phyloP scores from a whole-genome alignment of 2,888 invertebrate genomes.

The Charanyca ferruginea region DNA sequence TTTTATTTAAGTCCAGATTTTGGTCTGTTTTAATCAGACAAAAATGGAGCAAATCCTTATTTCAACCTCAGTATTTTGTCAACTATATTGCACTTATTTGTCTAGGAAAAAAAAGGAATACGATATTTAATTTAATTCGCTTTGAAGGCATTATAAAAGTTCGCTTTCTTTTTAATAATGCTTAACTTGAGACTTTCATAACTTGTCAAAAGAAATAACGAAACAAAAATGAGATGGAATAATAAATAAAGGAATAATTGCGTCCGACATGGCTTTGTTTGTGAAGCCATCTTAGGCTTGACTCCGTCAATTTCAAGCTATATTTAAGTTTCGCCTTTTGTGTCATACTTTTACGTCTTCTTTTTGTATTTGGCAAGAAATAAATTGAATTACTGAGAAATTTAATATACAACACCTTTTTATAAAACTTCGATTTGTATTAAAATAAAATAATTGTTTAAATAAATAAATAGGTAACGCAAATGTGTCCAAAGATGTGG shows the following conservation, averaged over 20 bases:
- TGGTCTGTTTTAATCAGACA: conserved; percentile 37
- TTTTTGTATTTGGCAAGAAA: conserved; percentile 10
- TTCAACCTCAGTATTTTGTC: conserved; percentile 15
- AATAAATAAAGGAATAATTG: conserved; percentile 79
- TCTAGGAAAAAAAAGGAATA: conserved; percentile 11
- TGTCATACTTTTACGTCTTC: conserved; percentile 37
- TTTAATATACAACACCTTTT: neutral
- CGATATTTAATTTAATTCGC: conserved; percentile 45
- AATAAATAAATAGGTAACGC: no score
- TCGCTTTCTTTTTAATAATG: conserved; percentile 72
- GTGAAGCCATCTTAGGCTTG: conserved; percentile 64
- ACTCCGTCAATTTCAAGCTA: conserved; percentile 62
- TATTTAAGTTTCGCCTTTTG: conserved; percentile 54
- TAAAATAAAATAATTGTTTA: neutral
- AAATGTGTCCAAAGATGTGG: neutral
- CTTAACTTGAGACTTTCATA: conserved; percentile 67
- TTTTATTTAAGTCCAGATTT: conserved; percentile 40
- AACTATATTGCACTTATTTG: conserved; percentile 17
- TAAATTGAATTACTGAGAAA: conserved; percentile 22
- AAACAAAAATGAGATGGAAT: conserved; percentile 72
- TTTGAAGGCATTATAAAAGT: conserved; percentile 59
- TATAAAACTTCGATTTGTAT: neutral
- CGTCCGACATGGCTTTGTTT: conserved; percentile 74
- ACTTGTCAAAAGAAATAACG: conserved; percentile 71
- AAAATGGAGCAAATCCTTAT: conserved; percentile 38